These are phyloP conservation scores for Varecia variegata DNA, from an alignment of 2,797 vertebrate species.

Conservation along the genomic window DNA sequence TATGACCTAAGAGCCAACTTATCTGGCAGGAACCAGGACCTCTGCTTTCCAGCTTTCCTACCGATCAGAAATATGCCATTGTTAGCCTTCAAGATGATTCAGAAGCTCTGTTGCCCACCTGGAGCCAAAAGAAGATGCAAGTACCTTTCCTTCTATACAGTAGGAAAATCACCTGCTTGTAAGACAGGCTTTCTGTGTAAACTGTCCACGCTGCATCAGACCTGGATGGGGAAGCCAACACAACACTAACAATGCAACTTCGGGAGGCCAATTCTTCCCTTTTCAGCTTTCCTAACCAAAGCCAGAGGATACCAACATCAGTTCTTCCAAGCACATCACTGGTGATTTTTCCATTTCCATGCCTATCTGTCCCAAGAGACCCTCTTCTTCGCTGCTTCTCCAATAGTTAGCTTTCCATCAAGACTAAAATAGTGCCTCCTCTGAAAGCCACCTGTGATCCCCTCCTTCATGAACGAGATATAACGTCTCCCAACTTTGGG, in stretches of 20 bases:
- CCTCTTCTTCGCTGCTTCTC: neutral
- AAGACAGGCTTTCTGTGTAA: neutral
- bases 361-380: neutral
- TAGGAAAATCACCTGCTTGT: neutral
- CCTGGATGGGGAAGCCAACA: neutral
- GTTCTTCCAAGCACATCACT: neutral
- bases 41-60: neutral
- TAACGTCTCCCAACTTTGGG: neutral
- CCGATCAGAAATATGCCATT: neutral
- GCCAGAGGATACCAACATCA: neutral
- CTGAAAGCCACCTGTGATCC: neutral
- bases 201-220: neutral
- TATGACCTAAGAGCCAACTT: too few relatives aligned
- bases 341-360: neutral
- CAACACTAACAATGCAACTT: neutral
- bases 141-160: neutral
- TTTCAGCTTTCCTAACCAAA: neutral
- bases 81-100: neutral
- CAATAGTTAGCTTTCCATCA: neutral
- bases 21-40: neutral
- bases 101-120: neutral
- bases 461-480: neutral
- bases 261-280: neutral
- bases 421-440: neutral
- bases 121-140: neutral